Conservation (phyloP, 64 coral and sea anemone species). For the Pachyseris speciosa region DNA sequence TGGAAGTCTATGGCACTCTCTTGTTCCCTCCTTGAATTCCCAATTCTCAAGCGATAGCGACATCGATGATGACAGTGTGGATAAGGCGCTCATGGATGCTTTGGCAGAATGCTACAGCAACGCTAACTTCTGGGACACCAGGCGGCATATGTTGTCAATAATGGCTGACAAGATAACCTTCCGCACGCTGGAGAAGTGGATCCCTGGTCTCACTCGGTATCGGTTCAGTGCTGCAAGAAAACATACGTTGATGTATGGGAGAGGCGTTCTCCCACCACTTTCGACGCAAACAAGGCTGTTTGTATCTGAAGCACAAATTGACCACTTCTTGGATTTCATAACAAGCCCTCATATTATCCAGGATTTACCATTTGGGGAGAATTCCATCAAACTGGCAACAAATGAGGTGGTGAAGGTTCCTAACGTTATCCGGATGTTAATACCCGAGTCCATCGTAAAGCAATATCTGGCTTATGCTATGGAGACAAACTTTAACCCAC, state of each 20-base stretch:
- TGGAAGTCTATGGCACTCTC: slow-evolving; percentile 34
- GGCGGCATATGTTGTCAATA: slow-evolving; percentile 68
- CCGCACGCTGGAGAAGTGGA: slow-evolving; percentile 19
- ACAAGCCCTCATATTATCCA: slow-evolving; percentile 66
- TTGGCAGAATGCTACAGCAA: slow-evolving; percentile 71
- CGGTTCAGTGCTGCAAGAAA: slow-evolving; percentile 35
- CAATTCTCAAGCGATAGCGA: slow-evolving; percentile 15
- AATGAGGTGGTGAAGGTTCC: slow-evolving; percentile 61
- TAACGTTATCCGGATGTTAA: slow-evolving; percentile 75
- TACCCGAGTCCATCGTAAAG: slow-evolving; percentile 74
- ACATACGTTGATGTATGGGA: slow-evolving; percentile 44
- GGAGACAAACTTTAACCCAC: slow-evolving; percentile 38
- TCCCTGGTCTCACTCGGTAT: slow-evolving; percentile 34
- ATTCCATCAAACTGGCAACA: slow-evolving; percentile 66
- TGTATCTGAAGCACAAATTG: slow-evolving; percentile 67
- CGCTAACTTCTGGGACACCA: slow-evolving; percentile 37
- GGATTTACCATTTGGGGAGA: slow-evolving; percentile 69
- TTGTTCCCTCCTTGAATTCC: slow-evolving; percentile 33
- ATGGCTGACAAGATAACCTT: slow-evolving; percentile 63
- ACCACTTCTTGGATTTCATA: slow-evolving; percentile 79
- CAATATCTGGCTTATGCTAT: slow-evolving; percentile 59
- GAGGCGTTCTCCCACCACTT: slow-evolving; percentile 55
- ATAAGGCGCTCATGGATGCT: slow-evolving; percentile 53
- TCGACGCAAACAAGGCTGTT: slow-evolving; percentile 39
- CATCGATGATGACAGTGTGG: slow-evolving; percentile 30